Evolutionary conservation across 2,113 vertebrate genomes (phyloP).

Genomic region (Elanoides forficatus): DNA sequence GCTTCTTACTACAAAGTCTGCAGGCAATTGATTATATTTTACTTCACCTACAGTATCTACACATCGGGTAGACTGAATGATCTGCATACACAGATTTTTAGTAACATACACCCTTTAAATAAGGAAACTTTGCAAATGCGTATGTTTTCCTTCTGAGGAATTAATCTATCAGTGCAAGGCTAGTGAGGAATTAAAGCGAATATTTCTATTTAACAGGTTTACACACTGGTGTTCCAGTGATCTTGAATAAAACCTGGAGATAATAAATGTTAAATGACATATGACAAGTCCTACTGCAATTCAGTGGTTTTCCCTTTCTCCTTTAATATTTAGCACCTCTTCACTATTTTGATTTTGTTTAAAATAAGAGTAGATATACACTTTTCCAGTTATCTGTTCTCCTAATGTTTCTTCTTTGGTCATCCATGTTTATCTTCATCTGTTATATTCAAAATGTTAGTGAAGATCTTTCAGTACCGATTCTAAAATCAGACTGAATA

Average conservation of each 20-base stretch:
- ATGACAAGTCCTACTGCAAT: neutral
- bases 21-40: neutral
- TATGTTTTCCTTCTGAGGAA: neutral
- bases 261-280: neutral
- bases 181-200: neutral
- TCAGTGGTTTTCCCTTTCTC: neutral
- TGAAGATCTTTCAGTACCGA: conserved; percentile 26
- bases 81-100: neutral
- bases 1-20: neutral
- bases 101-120: neutral
- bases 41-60: neutral
- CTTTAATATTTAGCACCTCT: neutral
- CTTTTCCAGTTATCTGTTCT: neutral
- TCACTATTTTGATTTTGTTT: neutral
- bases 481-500: conserved; percentile 70
- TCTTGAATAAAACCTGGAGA: neutral
- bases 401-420: neutral
- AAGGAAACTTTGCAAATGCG: neutral
- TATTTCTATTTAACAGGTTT: neutral
- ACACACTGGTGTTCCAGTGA: neutral
- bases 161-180: neutral
- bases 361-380: neutral
- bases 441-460: conserved; percentile 70
- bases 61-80: neutral
- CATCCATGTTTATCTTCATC: conserved; percentile 33